Conservation (phyloP, 1,140 invertebrate genomes). For the Phymorhynchus buccinoides region DNA sequence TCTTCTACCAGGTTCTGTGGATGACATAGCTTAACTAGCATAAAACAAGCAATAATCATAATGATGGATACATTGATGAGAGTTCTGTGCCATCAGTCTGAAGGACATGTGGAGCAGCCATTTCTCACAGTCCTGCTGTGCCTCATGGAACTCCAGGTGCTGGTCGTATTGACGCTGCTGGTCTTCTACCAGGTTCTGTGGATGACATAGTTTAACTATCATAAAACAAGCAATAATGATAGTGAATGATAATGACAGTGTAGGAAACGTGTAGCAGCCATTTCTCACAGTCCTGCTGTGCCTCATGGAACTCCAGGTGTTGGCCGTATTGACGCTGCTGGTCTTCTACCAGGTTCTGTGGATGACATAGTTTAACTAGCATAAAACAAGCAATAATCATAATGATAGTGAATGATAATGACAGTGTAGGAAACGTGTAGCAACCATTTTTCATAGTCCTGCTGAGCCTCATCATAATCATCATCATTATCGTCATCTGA, state of each 20-base stretch:
- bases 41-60: no score
- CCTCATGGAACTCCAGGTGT: conserved; percentile 89
- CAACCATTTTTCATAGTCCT: no score
- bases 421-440: no score
- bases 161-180: conserved; percentile 74
- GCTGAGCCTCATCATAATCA: no score
- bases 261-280: conserved; percentile 94
- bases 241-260: no score
- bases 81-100: conserved; percentile 96
- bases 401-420: no score
- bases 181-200: conserved; percentile 62
- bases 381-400: no score
- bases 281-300: conserved; percentile 93
- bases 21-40: no score
- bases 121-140: conserved; percentile 93
- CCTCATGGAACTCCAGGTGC: conserved; percentile 89
- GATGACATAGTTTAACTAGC: no score
- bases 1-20: conserved; percentile 58
- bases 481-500: no score
- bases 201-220: no score
- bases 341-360: conserved; percentile 61
- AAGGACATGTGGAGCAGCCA: conserved; percentile 96
- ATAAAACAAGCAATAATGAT: no score
- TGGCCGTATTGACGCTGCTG: conserved; percentile 74
- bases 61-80: conserved; percentile 94